Evolutionary conservation across 2,797 vertebrate species (phyloP).

Genomic region (Odontamblyopus rebecca): DNA sequence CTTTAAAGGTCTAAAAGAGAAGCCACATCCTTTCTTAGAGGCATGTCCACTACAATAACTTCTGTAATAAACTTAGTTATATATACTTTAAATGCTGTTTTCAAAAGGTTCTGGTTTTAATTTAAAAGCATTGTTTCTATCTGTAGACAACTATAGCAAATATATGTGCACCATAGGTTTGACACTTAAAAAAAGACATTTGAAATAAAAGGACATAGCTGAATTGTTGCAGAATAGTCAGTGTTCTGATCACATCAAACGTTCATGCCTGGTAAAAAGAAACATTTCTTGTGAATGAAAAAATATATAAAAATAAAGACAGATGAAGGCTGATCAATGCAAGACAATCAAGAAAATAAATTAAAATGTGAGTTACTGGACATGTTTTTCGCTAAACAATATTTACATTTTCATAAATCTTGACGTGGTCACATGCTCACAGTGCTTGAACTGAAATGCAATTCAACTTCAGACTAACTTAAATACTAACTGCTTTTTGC

Average conservation of each 20-base stretch:
- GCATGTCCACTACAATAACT: neutral
- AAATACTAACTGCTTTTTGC: conserved; percentile 23
- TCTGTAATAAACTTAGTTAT: conserved; percentile 1
- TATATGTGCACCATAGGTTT: neutral
- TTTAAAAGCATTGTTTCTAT: neutral
- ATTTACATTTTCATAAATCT: conserved; percentile 72
- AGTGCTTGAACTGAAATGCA: conserved; percentile 68
- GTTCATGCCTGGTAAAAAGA: conserved; percentile 37
- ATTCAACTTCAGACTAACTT: conserved; percentile 33
- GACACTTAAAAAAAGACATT: neutral
- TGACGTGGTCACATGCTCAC: conserved; percentile 53
- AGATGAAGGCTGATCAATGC: conserved; percentile 32
- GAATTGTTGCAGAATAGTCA: conserved; percentile 20
- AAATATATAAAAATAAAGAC: conserved; percentile 55
- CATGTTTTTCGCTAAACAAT: conserved; percentile 41
- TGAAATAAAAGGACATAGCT: conserved; percentile 58
- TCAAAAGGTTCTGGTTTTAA: neutral
- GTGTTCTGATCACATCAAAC: conserved; percentile 45
- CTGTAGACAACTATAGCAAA: conserved; percentile 2
- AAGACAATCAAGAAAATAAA: conserved; percentile 64
- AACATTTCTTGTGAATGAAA: conserved; percentile 34
- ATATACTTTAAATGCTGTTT: conserved; percentile 1
- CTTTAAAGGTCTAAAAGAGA: conserved; percentile 25
- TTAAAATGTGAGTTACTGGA: conserved; percentile 58
- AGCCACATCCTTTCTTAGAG: conserved; percentile 10